Evolutionary conservation across 2,888 invertebrate species (phyloP).

Genomic region (Parnassius apollo): DNA sequence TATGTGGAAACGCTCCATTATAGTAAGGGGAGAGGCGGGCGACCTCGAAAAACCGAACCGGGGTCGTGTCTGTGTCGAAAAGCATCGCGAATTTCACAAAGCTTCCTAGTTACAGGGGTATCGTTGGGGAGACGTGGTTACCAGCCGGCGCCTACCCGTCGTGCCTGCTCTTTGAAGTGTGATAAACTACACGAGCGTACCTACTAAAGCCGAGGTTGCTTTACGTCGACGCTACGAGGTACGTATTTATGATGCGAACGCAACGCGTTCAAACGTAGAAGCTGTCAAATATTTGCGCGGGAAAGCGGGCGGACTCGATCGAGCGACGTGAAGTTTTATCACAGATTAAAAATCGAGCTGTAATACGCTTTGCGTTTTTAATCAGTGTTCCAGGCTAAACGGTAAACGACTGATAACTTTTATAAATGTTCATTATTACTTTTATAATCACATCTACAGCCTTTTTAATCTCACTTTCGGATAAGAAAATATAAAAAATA

Average conservation of each 20-base stretch:
- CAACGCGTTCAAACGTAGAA: conserved; percentile 16
- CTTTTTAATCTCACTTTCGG: no score
- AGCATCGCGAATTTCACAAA: conserved; percentile 76
- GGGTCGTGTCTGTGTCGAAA: conserved; percentile 63
- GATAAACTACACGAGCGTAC: conserved; percentile 65
- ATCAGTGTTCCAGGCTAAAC: conserved; percentile 16
- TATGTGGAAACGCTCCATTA: conserved; percentile 31
- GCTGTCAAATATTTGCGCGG: conserved; percentile 28
- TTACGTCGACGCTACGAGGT: not conserved
- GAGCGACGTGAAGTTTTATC: conserved; percentile 13
- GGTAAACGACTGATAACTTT: conserved; percentile 8
- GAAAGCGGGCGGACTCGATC: conserved; percentile 24
- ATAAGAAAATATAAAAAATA: no score
- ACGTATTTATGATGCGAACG: conserved; percentile 14
- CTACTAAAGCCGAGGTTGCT: conserved; percentile 38
- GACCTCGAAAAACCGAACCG: conserved; percentile 77
- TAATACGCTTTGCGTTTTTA: conserved; percentile 22
- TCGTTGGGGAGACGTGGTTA: conserved; percentile 64
- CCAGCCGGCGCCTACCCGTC: conserved; percentile 57
- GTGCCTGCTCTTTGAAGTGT: conserved; percentile 71
- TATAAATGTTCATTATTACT: no score
- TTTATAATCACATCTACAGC: no score
- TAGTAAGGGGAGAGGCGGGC: conserved; percentile 50
- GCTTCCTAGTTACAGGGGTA: conserved; percentile 69
- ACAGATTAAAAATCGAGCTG: conserved; percentile 26